Evolutionary conservation across 2,888 invertebrate genomes (phyloP), one percentile per base, ranked within the genome.

Genomic region (Ichneumon xanthorius): DNA sequence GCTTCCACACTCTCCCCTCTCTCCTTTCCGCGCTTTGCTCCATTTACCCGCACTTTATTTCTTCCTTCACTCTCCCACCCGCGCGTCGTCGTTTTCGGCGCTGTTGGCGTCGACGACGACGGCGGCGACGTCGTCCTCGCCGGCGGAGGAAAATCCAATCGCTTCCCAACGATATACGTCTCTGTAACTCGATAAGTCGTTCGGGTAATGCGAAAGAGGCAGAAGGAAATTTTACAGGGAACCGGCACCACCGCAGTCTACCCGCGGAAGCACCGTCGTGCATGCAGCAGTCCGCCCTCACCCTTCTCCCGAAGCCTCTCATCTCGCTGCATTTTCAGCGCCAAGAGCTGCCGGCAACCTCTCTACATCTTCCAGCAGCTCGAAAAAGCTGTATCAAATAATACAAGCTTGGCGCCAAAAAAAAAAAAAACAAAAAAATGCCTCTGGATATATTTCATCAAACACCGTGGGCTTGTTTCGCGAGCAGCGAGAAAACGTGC

Each of bases 101-200:
- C 61, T 30, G 72, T 53, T 55, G 73, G 40, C 79, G 58, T 45
- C 82, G 48, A 70, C 75, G 90, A 88, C 87, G 88, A 33, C 70
- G 65, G 11, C 55, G 30, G 4, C 30, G 55, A 73, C 72, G 65
- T 53, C 72, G 16, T 48, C 19, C 7, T 50, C 55, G 67, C 85
- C 85, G 89, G 89, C 88, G 82, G 84, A 58, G 87, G 88, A 89
- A 91, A 91, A 91, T 91, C 88, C 91, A 91, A 90, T 91, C 89
- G 90, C 89, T 89, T 89, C 87, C 87, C 88, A 83, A 86, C 90
- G 88, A 89, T 89, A 89, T 89, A 89, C 89, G 89, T 89, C 88
- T 88, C 88, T 91, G 90, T 90, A 90, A 90, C 90, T 90, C 89
- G 89, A 91, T 90, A 91, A 91, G 89, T 89, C 89, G 48, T 82